Evolutionary conservation across 2,113 vertebrate genomes (phyloP).

Genomic region (Sapajus apella): DNA sequence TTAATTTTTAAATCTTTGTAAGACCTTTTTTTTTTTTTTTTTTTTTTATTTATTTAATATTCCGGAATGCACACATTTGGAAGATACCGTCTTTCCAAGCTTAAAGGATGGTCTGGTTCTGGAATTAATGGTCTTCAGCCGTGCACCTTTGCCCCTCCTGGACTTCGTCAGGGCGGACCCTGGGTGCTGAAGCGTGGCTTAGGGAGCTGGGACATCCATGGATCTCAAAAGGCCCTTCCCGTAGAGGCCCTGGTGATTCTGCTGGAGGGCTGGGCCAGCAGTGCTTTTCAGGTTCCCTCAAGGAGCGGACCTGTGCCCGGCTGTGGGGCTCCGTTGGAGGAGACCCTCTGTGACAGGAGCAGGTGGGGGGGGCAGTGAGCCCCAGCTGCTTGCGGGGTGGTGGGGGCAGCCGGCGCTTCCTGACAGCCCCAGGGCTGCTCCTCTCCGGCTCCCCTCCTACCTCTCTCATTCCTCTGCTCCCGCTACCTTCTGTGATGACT

Average conservation of each 20-base stretch:
- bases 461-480: neutral
- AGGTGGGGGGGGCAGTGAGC: neutral
- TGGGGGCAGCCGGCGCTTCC: fast-evolving
- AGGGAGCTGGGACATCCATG: neutral
- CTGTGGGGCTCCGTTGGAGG: neutral
- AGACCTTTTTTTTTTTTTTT: neutral
- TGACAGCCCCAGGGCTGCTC: neutral
- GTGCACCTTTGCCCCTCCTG: fast-evolving
- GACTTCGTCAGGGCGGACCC: neutral
- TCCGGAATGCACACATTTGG: neutral
- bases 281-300: neutral
- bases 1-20: neutral
- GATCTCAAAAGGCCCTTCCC: neutral
- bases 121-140: neutral
- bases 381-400: fast-evolving
- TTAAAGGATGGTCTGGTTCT: too few relatives aligned
- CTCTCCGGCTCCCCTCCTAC: neutral
- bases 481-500: neutral
- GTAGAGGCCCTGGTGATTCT: neutral
- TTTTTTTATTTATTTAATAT: neutral
- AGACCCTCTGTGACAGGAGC: neutral
- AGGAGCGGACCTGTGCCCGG: neutral
- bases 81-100: neutral
- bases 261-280: neutral
- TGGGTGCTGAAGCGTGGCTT: neutral